Evolutionary conservation across 2,113 vertebrate genomes (phyloP), one percentile per base, ranked within the genome.

Genomic region (Datnioides undecimradiatus): DNA sequence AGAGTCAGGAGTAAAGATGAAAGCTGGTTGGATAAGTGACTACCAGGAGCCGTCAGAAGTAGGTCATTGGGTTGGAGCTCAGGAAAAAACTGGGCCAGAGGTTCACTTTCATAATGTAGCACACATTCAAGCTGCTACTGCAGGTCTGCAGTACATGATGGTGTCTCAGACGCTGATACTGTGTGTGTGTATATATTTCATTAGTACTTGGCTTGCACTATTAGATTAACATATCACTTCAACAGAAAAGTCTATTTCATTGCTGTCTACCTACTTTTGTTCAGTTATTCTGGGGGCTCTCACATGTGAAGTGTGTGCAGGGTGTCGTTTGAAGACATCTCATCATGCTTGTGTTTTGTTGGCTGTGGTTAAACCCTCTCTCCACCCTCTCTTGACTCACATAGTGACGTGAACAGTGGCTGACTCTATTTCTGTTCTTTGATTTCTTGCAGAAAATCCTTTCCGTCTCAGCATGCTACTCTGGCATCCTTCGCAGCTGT

Each of bases 381-480:
- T 58, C 36, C 12, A 6, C 13, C 23, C 82, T n/a, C n/a, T 48
- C 31, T 45, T 78, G 52, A 71, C 62, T 70, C 41, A 84, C 46
- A 40, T n/a, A 38, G 48, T 55, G 8, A 62, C 62, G 60, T 10
- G 23, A 72, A 54, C 8, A 2, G 31, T 62, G 29, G 27, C 63
- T 82, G 7, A 62, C 41, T 71, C 64, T 74, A 25, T 88, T 88
- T 71, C 34, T 83, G 55, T 82, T 71, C 60, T 73, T 81, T 76
- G 19, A n/a, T 89, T 38, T 87, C 59, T 96, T 95, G 80, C 95
- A 99, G 98, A 87, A 99, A 99, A 83, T 98, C 98, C 65, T 99
- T 99, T 80, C 98, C 98, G 27, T 99, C 98, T 55, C 97, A 99
- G 93, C 98, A 99, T 21, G 98, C 98, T 1, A 99, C 98, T 17